A percentile compares a stretch with the other conserved stretches of the same genome.
phyloP scores from a whole-genome alignment of 2,113 vertebrate genomes.

The Otocyon megalotis region DNA sequence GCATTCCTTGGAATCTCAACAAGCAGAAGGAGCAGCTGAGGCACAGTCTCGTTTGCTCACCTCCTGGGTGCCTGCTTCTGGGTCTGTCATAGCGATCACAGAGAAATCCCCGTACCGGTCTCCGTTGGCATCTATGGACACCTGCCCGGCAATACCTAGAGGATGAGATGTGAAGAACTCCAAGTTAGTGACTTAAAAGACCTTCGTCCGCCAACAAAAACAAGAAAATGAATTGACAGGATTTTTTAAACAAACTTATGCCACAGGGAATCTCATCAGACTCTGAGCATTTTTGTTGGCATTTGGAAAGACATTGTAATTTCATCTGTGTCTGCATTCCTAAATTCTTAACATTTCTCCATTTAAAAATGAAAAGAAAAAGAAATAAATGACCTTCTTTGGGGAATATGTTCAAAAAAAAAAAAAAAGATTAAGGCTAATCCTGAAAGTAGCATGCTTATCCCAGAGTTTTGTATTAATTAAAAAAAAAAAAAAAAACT shows the following conservation, averaged over 20 bases:
- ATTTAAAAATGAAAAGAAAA: constrained; percentile 82
- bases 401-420: constrained; percentile 76
- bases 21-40: neutral
- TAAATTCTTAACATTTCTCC: constrained; percentile 92
- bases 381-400: constrained; percentile 78
- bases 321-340: constrained; percentile 91
- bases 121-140: constrained; percentile 96
- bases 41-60: constrained; percentile 85
- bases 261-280: constrained; percentile 91
- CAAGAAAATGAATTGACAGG: constrained; percentile 86
- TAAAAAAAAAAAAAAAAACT: neutral
- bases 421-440: constrained; percentile 71
- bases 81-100: constrained; percentile 95
- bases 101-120: constrained; percentile 98
- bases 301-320: constrained; percentile 90
- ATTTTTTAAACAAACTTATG: constrained; percentile 86
- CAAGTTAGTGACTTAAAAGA: constrained; percentile 86
- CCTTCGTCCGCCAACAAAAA: constrained; percentile 87
- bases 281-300: constrained; percentile 90
- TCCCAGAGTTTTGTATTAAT: constrained; percentile 3
- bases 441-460: constrained; percentile 58
- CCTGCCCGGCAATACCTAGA: constrained; percentile 96
- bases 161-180: constrained; percentile 85
- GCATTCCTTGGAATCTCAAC: neutral
- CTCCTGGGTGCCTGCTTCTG: constrained; percentile 94